Base-by-base conservation (phyloP, 2,888 invertebrate genomes). In the Podotricha telesiphe region DNA sequence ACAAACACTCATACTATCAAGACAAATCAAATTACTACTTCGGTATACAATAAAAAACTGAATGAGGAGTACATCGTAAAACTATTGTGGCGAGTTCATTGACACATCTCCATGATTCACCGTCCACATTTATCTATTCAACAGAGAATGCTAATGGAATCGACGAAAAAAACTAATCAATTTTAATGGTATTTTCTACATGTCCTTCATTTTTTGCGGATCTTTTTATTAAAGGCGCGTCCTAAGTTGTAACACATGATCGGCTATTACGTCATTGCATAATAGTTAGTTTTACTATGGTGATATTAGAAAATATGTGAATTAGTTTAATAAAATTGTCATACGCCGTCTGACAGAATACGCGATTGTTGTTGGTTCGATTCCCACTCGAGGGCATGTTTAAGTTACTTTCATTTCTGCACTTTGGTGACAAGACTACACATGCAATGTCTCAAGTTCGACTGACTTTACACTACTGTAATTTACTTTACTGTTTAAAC, bases 131-230 rank as follows among this genome's bases (percentile, higher is more conserved):
- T 85, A 87, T 86, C 86, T 82, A 78, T 63, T 71, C 72, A 70
- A 76, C 74, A 61, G 75, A 78, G 74, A 74, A 74, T 78, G 72
- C 74, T 76, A 79, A 74, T 79, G 75, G 74, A 74, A 76, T 75
- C 74, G 71, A 74, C 63, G 69, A 63, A 78, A 80, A 86, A 89
- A 86, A 88, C 77, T 85, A 84, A 85, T 86, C 83, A 84, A 85
- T 86, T 79, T 79, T 79, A 80, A 84, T 82, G 80, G 82, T 80
- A 83, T 82, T 84, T 82, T 84, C 82, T 79, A 83, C 76, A 15
- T 81, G 81, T 86, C 83, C 82, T 83, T 82, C 81, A 73, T 71
- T 87, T 88, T 88, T 86, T 86, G 83, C 82, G 70, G 68, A 42
- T 69, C 78, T 83, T 86, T 82, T 82, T 80, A 67, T 69, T 58